A percentile compares a stretch with the other conserved stretches of the same genome.
phyloP scores from a whole-genome alignment of 2,113 vertebrate species.

The Nematolebias whitei region DNA sequence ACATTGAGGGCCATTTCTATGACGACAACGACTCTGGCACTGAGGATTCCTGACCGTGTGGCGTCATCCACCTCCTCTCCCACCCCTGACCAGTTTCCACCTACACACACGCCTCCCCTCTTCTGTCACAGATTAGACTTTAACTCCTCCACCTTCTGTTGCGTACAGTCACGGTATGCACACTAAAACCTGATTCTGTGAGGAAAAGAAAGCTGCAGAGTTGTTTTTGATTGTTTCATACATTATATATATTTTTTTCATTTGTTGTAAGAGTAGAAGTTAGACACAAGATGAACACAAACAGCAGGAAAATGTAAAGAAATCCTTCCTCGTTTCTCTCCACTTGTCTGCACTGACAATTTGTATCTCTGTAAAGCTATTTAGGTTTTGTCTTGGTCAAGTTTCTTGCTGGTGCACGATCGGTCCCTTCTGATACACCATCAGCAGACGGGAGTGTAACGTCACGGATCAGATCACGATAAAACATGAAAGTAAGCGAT shows the following conservation, averaged over 20 bases:
- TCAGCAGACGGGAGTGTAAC: slow-evolving; percentile 18
- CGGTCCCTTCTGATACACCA: too few species aligned
- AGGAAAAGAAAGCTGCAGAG: slow-evolving; percentile 43
- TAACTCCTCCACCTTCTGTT: slow-evolving; percentile 23
- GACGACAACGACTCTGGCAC: slow-evolving; percentile 90
- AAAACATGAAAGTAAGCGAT: background rate
- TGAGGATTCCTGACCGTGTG: slow-evolving; percentile 87
- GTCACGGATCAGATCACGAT: slow-evolving; percentile 29
- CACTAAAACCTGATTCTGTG: slow-evolving; percentile 53
- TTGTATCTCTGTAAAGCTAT: slow-evolving; percentile 8
- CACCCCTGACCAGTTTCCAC: background rate
- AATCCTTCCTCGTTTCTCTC: background rate
- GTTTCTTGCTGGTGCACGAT: slow-evolving; percentile 1
- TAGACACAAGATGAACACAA: slow-evolving; percentile 17
- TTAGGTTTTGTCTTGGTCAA: background rate
- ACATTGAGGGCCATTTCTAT: slow-evolving; percentile 85
- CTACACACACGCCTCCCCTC: background rate
- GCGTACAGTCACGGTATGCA: slow-evolving; percentile 46
- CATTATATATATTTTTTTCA: slow-evolving; percentile 13
- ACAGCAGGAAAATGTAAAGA: slow-evolving; percentile 11
- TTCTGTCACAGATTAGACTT: slow-evolving; percentile 53
- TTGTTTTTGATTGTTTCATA: slow-evolving; percentile 33
- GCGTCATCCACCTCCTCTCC: background rate
- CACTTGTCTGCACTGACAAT: slow-evolving; percentile 13
- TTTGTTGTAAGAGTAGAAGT: slow-evolving; percentile 34